Conservation (phyloP, 1,140 invertebrate genomes). For the Trichonephila clavata region DNA sequence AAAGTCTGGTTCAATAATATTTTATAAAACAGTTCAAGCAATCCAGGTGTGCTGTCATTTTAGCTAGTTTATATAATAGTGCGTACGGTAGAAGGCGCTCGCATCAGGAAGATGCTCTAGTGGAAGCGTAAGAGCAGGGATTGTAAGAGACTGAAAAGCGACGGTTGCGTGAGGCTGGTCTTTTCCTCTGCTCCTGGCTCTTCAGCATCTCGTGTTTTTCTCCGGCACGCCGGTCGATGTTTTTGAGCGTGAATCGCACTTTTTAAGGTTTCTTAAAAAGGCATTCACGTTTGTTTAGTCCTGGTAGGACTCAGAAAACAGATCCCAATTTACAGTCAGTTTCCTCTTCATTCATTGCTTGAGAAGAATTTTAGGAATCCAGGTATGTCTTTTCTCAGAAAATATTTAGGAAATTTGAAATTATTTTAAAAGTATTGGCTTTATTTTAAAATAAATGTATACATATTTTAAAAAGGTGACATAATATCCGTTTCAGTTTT, state of each 20-base stretch:
- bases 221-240: slow-evolving; percentile 16
- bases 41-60: slow-evolving; percentile 15
- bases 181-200: neutral
- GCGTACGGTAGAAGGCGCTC: slow-evolving; percentile 67
- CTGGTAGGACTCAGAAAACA: neutral
- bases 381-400: neutral
- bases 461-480: too few relatives aligned
- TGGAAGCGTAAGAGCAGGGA: slow-evolving; percentile 69
- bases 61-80: neutral
- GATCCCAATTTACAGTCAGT: neutral
- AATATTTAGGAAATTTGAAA: neutral
- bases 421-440: too few relatives aligned
- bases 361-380: neutral
- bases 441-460: too few relatives aligned
- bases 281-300: neutral
- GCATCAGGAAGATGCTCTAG: slow-evolving; percentile 63
- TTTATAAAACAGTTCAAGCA: neutral
- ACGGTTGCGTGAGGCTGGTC: slow-evolving; percentile 34
- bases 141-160: slow-evolving; percentile 59
- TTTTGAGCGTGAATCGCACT: neutral
- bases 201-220: slow-evolving; percentile 2
- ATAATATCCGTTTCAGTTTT: too few relatives aligned
- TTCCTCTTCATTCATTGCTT: neutral
- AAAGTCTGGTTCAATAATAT: too few relatives aligned
- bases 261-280: neutral